Evolutionary conservation across 2,888 invertebrate genomes (phyloP).

Genomic region (Heliconius hortense): DNA sequence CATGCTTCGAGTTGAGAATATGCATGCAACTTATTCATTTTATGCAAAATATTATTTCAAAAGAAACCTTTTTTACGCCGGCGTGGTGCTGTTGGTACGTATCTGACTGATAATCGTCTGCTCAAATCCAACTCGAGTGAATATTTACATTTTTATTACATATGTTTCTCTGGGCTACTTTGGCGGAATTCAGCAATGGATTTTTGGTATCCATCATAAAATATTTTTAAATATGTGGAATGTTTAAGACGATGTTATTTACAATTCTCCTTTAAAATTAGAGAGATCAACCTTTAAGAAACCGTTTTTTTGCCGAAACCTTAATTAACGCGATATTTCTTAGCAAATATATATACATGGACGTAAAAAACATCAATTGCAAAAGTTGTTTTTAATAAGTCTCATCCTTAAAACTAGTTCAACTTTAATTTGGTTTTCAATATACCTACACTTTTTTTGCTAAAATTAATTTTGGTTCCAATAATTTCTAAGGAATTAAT

Average conservation of each 20-base stretch:
- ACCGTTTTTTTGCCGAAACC: background rate
- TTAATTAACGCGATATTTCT: background rate
- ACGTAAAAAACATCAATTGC: background rate
- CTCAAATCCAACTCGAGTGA: background rate
- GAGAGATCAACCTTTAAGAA: background rate
- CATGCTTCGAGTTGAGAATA: slow-evolving; percentile 13
- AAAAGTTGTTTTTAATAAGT: slow-evolving; percentile 6
- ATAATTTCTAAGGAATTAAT: background rate
- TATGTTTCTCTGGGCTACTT: background rate
- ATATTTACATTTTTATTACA: background rate
- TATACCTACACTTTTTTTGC: background rate
- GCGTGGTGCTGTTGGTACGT: background rate
- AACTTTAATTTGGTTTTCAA: background rate
- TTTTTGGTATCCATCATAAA: background rate
- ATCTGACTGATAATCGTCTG: background rate
- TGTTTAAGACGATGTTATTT: background rate
- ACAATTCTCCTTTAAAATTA: background rate
- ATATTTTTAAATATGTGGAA: background rate
- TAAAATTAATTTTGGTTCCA: background rate
- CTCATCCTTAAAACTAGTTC: background rate
- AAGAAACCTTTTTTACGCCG: slow-evolving; percentile 17
- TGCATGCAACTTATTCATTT: slow-evolving; percentile 8
- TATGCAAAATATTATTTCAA: slow-evolving; percentile 14
- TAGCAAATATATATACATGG: background rate
- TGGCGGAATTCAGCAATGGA: background rate